Evolutionary conservation across 2,888 invertebrate genomes (phyloP), one percentile per base, ranked within the genome.

Genomic region (Drosophila pseudotalamancana): DNA sequence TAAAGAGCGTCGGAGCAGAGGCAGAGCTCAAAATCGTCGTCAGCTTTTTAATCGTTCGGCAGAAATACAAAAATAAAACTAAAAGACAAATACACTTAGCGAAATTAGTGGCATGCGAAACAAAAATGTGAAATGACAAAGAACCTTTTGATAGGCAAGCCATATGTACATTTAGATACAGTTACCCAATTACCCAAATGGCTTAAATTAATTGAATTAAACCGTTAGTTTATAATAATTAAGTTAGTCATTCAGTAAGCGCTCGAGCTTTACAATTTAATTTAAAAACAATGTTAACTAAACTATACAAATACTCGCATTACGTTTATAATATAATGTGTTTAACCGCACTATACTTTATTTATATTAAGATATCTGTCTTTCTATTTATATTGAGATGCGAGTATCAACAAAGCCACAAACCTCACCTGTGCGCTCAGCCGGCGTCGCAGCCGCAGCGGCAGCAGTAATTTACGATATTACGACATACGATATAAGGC

Each of bases 381-480:
- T 25, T 25, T 25, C 25, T 9, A 25, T 9, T 25, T 9, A n/a
- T n/a, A n/a, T n/a, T n/a, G n/a, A n/a, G 25, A 25, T 43, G 3
- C 2, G 29, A 3, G 9, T 6, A 29, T 11, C 37, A 43, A 32
- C 27, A 40, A 29, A 61, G 49, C 32, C 14, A 34, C 16, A 29
- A 32, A 19, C 23, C 40, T 50, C 39, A 65, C 46, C 50, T 55
- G 54, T 35, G 50, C n/a, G n/a, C 34, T 29, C 34, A 21, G 34
- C 16, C 6, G 27, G n/a, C 39, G 27, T 32, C 29, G 46, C 50
- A 21, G 35, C 39, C 23, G 40, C 45, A 34, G 14, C 32, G 48
- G 16, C 57, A n/a, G 4, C 32, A 46, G 25, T 48, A 29, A 27
- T 54, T 51, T 45, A 72, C 72, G 72, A 66, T 60, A 27, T 51